phyloP scores from a whole-genome alignment of 2,113 vertebrate genomes.

The Scolopax mira region DNA sequence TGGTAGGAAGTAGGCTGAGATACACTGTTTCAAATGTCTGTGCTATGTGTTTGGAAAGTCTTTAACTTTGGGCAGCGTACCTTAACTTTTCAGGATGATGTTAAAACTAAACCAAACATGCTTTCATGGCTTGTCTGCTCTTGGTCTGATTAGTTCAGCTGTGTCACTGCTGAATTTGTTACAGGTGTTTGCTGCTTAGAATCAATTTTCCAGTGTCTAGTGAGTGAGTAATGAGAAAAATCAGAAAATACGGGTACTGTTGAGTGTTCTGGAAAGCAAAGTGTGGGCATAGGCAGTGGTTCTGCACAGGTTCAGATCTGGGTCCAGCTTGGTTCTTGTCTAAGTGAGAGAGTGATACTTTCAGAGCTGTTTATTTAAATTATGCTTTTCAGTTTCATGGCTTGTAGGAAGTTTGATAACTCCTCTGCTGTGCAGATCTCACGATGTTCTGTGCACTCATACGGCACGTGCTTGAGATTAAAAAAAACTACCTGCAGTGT shows the following conservation, averaged over 20 bases:
- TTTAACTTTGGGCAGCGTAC: not conserved
- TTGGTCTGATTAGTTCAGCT: not conserved
- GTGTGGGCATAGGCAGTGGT: not conserved
- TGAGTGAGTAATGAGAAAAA: not conserved
- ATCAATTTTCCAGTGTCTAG: not conserved
- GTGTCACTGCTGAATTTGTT: not conserved
- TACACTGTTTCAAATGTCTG: not conserved
- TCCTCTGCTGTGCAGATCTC: not conserved
- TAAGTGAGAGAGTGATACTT: not conserved
- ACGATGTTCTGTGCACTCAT: not conserved
- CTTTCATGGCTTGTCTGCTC: not conserved
- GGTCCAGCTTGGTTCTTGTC: not conserved
- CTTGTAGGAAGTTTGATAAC: not conserved
- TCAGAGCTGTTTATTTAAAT: not conserved
- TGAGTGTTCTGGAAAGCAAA: not conserved
- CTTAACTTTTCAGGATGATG: not conserved
- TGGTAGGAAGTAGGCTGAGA: not conserved
- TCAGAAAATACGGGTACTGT: not conserved
- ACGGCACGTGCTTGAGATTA: not conserved
- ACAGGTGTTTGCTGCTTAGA: not conserved
- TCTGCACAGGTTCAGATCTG: not conserved
- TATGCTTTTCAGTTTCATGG: not conserved
- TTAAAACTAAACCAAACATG: not conserved
- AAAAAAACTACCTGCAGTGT: not conserved
- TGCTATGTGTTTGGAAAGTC: not conserved